Evolutionary conservation across 2,888 invertebrate genomes (phyloP), one percentile per base, ranked within the genome.

Genomic region (Chaitophorus viminalis): DNA sequence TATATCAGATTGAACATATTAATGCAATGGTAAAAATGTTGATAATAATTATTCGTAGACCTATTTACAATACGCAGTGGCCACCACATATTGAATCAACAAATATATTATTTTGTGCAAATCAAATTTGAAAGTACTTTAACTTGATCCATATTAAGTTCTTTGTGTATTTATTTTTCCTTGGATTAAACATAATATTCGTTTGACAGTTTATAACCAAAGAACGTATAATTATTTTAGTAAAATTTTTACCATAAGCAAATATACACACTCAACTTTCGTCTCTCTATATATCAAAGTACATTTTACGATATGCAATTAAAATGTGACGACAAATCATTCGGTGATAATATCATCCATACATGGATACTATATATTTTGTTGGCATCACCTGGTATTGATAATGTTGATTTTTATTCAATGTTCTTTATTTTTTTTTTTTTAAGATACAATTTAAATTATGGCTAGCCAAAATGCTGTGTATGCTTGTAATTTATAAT

Each of bases 321-420:
- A 79, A 87, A 87, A 79, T 36, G 72, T 86, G 74, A 79, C 86
- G 72, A 79, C 79, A 87, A 87, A 74, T 87, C 79, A 87, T 87
- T 78, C 77, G 70, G 86, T 25, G 86, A 78, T 86, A 86, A 86
- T 79, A 87, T 87, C 79, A 31, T 74, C 54, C 60, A n/a, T 72
- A 21, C 5, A 85, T 29, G 31, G 29, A 60, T 25, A 25, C 18
- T 29, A 39, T 46, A 60, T 82, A 82, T 74, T 54, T 74, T 82
- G 82, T 82, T 82, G 72, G 54, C 21, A 72, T 33, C 36, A 74
- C 25, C 17, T 21, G 21, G 8, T 70, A 70, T 31, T 21, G 60
- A 46, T 60, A 60, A 60, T 25, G 68, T 68, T 68, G 68, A 29
- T 11, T 29, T 8, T 68, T 68, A 29, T 29, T 29, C 25, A 29